A percentile compares a stretch with the other conserved stretches of the same genome.
phyloP scores from a whole-genome alignment of 2,888 invertebrate species.

The Antheraea assamensis region DNA sequence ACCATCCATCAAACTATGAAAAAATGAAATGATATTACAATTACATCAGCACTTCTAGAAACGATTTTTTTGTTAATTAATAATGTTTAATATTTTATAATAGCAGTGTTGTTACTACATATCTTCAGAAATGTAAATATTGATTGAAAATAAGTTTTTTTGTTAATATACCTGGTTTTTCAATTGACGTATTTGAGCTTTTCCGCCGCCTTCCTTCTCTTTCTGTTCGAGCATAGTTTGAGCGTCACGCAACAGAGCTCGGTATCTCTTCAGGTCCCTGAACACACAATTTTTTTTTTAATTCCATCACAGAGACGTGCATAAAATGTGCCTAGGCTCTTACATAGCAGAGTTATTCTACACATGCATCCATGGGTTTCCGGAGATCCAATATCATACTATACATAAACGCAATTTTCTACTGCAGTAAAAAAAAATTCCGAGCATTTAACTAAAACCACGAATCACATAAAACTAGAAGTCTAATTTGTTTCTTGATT shows the following conservation, averaged over 20 bases:
- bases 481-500: too few species aligned
- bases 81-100: too few species aligned
- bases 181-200: constrained; percentile 88
- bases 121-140: background rate
- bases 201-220: constrained; percentile 92
- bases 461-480: too few species aligned
- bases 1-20: too few species aligned
- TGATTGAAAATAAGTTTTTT: background rate
- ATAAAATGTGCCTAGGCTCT: background rate
- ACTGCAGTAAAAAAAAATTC: too few species aligned
- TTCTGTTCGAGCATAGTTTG: constrained; percentile 95
- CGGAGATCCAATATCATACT: too few species aligned
- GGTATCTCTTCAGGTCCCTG: constrained; percentile 93
- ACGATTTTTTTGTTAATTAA: too few species aligned
- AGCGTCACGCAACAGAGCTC: constrained; percentile 94
- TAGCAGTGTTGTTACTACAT: background rate
- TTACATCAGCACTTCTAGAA: too few species aligned
- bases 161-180: constrained; percentile 84
- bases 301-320: background rate
- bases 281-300: constrained; percentile 20
- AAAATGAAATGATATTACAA: too few species aligned
- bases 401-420: too few species aligned
- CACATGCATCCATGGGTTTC: too few species aligned
- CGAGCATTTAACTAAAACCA: too few species aligned
- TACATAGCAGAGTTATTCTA: background rate